A percentile compares a stretch with the other conserved stretches of the same genome.
phyloP scores from a whole-genome alignment of 1,140 invertebrate species.

The Aporrectodea caliginosa region DNA sequence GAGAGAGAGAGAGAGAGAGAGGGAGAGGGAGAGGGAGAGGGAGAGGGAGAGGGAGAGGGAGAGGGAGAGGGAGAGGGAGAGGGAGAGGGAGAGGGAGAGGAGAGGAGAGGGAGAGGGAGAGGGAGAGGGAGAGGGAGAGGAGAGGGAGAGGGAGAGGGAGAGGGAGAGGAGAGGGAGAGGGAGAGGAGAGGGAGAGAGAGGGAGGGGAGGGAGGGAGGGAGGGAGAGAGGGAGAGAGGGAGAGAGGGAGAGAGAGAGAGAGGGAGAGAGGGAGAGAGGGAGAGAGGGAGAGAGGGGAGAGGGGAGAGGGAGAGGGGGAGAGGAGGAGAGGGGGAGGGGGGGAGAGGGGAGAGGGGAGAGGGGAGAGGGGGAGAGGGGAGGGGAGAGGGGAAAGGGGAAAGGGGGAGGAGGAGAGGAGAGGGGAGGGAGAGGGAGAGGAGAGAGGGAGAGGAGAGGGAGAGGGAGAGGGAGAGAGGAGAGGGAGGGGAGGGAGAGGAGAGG shows the following conservation, averaged over 20 bases:
- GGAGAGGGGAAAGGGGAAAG: neutral
- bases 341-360: neutral
- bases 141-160: too few species aligned
- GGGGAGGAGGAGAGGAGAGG: neutral
- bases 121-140: too few species aligned
- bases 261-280: neutral
- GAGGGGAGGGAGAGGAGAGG: neutral
- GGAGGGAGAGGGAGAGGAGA: neutral
- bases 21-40: neutral
- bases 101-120: neutral
- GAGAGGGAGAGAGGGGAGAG: neutral
- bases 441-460: neutral
- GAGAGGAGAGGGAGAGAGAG: neutral
- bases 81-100: neutral
- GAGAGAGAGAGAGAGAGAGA: too few species aligned
- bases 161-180: too few species aligned
- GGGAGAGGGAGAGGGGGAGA: neutral
- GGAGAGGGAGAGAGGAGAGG: neutral
- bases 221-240: neutral
- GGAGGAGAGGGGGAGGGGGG: neutral
- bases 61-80: neutral
- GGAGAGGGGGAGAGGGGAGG: neutral
- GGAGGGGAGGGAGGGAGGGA: neutral
- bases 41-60: neutral
- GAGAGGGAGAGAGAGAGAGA: conserved; percentile 1